These are phyloP conservation scores for Drosophila paranaensis DNA, from an alignment of 2,888 invertebrate genomes.

Conservation along the genomic window DNA sequence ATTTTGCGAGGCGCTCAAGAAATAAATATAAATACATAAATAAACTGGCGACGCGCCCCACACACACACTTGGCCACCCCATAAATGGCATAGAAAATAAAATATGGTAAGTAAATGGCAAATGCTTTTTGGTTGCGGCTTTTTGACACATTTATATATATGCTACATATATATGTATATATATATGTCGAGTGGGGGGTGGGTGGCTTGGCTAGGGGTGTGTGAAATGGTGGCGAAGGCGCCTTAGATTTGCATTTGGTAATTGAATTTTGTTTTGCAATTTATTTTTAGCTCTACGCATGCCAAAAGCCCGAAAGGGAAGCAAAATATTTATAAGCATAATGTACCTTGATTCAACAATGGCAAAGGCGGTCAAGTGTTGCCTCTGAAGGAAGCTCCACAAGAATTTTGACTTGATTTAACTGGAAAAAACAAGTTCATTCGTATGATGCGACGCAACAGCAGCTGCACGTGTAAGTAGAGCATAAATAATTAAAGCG, in stretches of 20 bases:
- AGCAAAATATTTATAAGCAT: constrained; percentile 19
- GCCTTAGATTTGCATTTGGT: constrained; percentile 75
- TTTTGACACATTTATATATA: constrained; percentile 61
- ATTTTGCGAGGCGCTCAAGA: constrained; percentile 45
- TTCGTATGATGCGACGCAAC: not conserved
- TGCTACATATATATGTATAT: not conserved
- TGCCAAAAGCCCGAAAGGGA: constrained; percentile 56
- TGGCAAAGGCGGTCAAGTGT: constrained; percentile 36
- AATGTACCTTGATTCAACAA: constrained; percentile 33
- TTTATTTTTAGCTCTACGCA: constrained; percentile 58
- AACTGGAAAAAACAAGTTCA: constrained; percentile 4
- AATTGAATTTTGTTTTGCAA: constrained; percentile 78
- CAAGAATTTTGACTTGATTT: constrained; percentile 3
- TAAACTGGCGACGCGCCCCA: constrained; percentile 60
- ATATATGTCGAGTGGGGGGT: not conserved
- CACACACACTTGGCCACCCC: constrained; percentile 39
- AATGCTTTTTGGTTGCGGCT: constrained; percentile 62
- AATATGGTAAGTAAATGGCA: constrained; percentile 69
- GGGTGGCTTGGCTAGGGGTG: too few species aligned
- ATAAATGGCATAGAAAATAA: constrained; percentile 53
- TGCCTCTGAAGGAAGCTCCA: constrained; percentile 25
- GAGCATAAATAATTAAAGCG: not conserved
- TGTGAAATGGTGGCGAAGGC: constrained; percentile 26
- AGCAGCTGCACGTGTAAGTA: not conserved
- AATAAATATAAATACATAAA: constrained; percentile 69